Evolutionary conservation across 2,797 vertebrate genomes (phyloP).

Genomic region (Pangasius macronema): DNA sequence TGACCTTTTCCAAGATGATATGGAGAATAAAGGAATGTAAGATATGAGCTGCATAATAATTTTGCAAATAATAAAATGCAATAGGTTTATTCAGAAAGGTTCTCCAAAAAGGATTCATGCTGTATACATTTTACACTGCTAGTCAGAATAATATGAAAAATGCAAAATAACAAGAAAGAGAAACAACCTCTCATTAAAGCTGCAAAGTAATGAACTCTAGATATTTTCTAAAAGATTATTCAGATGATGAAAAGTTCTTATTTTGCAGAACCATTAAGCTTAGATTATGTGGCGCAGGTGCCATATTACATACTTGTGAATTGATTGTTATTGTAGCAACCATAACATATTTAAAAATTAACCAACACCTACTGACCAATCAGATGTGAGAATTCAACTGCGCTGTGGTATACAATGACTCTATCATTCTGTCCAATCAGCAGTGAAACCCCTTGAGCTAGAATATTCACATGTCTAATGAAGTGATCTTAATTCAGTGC

Average conservation of each 20-base stretch:
- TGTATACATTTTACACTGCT: background rate
- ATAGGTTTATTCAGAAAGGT: background rate
- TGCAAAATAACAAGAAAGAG: background rate
- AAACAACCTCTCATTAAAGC: background rate
- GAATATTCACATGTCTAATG: background rate
- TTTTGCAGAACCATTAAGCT: background rate
- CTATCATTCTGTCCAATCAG: background rate
- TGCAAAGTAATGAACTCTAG: background rate
- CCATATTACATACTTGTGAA: background rate
- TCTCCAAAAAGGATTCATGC: background rate
- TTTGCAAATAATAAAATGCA: background rate
- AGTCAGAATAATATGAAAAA: background rate
- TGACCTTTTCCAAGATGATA: background rate
- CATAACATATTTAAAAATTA: background rate
- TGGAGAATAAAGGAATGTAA: background rate
- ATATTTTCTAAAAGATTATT: background rate
- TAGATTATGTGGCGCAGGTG: background rate
- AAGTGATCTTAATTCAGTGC: background rate
- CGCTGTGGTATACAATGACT: background rate
- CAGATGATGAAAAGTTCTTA: background rate
- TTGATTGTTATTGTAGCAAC: background rate
- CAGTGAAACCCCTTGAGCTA: background rate
- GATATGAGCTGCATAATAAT: background rate
- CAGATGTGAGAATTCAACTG: background rate
- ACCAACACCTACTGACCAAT: background rate